Evolutionary conservation across 1,140 invertebrate genomes (phyloP), one percentile per base, ranked within the genome.

Genomic region (Panagrolaimus sp.): DNA sequence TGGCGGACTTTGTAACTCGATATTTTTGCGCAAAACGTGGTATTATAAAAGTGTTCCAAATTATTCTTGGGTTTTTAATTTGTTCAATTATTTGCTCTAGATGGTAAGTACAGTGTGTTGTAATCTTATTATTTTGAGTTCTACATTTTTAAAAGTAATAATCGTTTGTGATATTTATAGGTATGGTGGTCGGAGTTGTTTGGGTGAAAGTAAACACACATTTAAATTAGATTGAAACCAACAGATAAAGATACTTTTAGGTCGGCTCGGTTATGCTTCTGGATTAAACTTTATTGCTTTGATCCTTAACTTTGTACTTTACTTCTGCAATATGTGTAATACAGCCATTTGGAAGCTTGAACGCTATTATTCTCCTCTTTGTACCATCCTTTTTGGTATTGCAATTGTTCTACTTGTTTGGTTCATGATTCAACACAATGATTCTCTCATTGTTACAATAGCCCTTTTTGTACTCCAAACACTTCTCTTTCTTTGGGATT

Each of bases 271-370:
- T 68, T 80, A 65, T 65, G 47, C 66, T 13, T 71, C 67, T 27
- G 78, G 78, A 23, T 65, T 79, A 2, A 79, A 79, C 77, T 79
- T 81, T 44, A 73, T 79, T 45, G 66, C 72, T 44, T 69, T 80
- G 27, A 73, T 79, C 53, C 70, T 82, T 64, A 81, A 81, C 74
- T 70, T 81, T 65, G 81, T 81, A 14, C 57, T 81, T 20, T 74
- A 81, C 68, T 57, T 82, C 65, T 68, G 83, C 61, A 81, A 83
- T 68, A 73, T 83, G 57, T 68, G 80, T 5, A 72, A 74, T 47
- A 44, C 83, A 27, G 47, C 70, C n/a, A 63, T 63, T 38, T 81
- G 70, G 65, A 65, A 69, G 46, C 63, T 82, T 74, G 79, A 81
- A 70, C 72, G 77, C 51, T 65, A 74, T 46, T 83, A 83, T 53